These are phyloP conservation scores for Drosophila setosimentum DNA, from an alignment of 2,888 invertebrate species.

Conservation along the genomic window DNA sequence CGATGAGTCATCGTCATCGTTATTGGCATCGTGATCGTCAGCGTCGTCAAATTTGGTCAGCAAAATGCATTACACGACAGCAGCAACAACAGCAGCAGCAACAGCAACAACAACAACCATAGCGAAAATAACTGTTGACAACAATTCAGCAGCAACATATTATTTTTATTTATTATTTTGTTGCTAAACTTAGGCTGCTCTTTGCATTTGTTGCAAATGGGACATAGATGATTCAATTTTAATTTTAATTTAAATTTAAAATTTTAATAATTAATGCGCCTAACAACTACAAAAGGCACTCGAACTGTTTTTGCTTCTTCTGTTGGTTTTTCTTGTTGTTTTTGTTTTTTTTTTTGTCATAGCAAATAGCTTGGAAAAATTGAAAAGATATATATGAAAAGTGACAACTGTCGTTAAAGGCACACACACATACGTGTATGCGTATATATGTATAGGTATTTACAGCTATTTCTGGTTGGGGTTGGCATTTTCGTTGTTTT, in stretches of 20 bases:
- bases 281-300: not conserved
- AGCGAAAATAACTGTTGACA: not conserved
- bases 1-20: conserved; percentile 56
- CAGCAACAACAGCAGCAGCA: conserved; percentile 5
- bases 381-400: conserved; percentile 68
- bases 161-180: conserved; percentile 13
- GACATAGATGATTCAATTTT: not conserved
- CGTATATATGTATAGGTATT: not conserved
- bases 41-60: conserved; percentile 22
- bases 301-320: not conserved
- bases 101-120: not conserved
- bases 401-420: conserved; percentile 65
- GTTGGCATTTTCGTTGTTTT: not conserved
- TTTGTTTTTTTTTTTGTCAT: not conserved
- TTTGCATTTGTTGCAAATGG: not conserved
- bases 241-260: not conserved
- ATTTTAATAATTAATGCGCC: not conserved
- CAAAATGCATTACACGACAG: conserved; percentile 34
- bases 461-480: conserved; percentile 33
- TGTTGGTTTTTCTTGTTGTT: not conserved
- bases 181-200: not conserved
- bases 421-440: conserved; percentile 2
- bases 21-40: conserved; percentile 19
- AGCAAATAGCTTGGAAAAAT: conserved; percentile 30
- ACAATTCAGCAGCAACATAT: conserved; percentile 23